A percentile compares a stretch with the other conserved stretches of the same genome.
Evolutionary conservation across 1,140 invertebrate species (phyloP).

Genomic region (Caerostris darwini): DNA sequence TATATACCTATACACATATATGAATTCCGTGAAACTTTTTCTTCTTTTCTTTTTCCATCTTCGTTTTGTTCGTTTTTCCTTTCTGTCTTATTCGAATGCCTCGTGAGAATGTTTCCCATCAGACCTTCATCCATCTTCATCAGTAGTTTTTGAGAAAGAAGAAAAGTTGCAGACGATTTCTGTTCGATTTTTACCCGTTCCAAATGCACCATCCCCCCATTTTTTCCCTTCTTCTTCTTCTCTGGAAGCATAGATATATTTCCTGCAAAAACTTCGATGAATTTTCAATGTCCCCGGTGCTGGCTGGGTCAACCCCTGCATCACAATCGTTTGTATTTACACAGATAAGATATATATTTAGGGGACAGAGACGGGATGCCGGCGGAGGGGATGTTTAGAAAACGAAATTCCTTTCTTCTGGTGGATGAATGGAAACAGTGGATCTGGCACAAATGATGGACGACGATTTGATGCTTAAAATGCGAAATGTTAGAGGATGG

Average conservation of each 20-base stretch:
- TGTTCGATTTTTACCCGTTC: slow-evolving; percentile 16
- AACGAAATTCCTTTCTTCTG: neutral
- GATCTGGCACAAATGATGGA: neutral
- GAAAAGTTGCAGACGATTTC: neutral
- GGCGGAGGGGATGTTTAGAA: neutral
- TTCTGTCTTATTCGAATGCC: neutral
- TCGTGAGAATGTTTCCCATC: slow-evolving; percentile 16
- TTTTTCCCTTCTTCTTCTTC: neutral
- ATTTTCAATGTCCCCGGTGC: neutral
- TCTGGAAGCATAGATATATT: neutral
- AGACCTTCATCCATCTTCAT: slow-evolving; percentile 36
- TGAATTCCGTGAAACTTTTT: neutral
- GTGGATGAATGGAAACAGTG: neutral
- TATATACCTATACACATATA: neutral
- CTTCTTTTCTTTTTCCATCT: neutral
- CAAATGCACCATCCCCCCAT: neutral
- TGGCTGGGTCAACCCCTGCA: too few relatives aligned
- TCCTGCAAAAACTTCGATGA: neutral
- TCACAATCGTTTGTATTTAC: neutral
- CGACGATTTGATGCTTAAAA: neutral
- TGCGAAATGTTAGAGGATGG: neutral
- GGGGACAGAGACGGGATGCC: neutral
- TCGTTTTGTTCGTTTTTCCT: neutral
- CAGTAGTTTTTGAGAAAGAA: slow-evolving; percentile 26
- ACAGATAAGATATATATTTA: neutral